Base-by-base conservation (phyloP, 2,113 vertebrate genomes). In the Varanus komodoensis region DNA sequence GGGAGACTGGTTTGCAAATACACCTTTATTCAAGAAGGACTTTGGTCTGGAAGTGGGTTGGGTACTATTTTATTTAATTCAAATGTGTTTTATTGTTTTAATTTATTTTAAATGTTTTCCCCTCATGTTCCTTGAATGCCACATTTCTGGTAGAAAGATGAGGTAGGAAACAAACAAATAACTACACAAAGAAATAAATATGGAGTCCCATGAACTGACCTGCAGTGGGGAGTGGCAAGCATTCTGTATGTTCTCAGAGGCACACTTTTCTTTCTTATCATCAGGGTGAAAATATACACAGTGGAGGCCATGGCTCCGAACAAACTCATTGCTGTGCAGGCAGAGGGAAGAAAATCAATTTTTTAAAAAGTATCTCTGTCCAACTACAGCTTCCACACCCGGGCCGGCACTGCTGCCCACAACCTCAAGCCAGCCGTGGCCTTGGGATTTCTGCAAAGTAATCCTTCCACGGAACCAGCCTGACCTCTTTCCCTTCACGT, bases 401-500 rank as follows among this genome's bases (percentile, higher is more conserved):
- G 15, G 8, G 48, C n/a, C 87, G 25, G 9, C 48, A 50, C 4
- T 8, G 71, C 4, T 19, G n/a, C 8, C 87, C 21, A 89, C 4
- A 11, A 25, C 50, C 29, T 64, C 23, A 4, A 11, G 32, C 27
- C 25, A 25, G 9, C 25, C 17, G 29, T 27, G 44, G 17, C 61
- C n/a, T 38, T 67, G 4, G 64, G 25, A 27, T 17, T 29, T 85
- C 44, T 52, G 25, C 4, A 84, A 71, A 82, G 9, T 14, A 44
- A 2, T 50, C 44, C 73, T 57, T 68, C 38, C 9, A 29, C 2
- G 3, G 81, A 61, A 29, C 57, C 73, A 52, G 52, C 29, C 67
- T 68, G 91, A 64, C 75, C 68, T 89, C 57, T 82, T 88, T 44
- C 38, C 57, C 75, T 95, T 91, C 54, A 82, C 87, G 54, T 50